Conservation (phyloP, 2,888 invertebrate genomes). For the Celastrina argiolus region DNA sequence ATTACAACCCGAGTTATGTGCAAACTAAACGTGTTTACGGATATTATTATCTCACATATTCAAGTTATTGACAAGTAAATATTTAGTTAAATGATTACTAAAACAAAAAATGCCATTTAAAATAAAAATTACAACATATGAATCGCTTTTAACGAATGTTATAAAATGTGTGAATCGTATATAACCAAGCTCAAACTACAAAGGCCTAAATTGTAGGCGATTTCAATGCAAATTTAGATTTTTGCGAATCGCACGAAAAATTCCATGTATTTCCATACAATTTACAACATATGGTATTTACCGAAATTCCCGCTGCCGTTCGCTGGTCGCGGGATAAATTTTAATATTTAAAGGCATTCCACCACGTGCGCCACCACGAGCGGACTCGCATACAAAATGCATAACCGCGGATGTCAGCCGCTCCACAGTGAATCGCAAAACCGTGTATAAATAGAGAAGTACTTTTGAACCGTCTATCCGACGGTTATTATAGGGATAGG, state of each 20-base stretch:
- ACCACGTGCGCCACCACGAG: slow-evolving; percentile 8
- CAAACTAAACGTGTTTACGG: neutral
- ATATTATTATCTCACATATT: neutral
- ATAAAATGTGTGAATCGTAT: neutral
- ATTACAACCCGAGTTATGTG: neutral
- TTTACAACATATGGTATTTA: slow-evolving; percentile 11
- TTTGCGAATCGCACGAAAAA: neutral
- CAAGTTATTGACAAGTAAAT: neutral
- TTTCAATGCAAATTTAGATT: neutral
- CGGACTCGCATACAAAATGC: slow-evolving; percentile 16
- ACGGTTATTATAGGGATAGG: neutral
- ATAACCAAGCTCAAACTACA: neutral
- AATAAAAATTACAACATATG: neutral
- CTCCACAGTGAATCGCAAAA: slow-evolving; percentile 13
- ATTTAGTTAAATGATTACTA: neutral
- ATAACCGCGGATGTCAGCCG: slow-evolving; percentile 15
- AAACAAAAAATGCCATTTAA: no score
- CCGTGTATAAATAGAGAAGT: slow-evolving; percentile 13
- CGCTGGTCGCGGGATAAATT: slow-evolving; percentile 17
- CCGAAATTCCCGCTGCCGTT: slow-evolving; percentile 7
- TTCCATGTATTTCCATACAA: neutral
- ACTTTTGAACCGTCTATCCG: slow-evolving; percentile 6
- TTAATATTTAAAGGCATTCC: slow-evolving; percentile 17
- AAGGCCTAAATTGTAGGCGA: neutral
- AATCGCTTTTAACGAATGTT: neutral